A percentile compares a stretch with the other conserved stretches of the same genome.
phyloP scores from a whole-genome alignment of 2,113 vertebrate species.

The Corythornis vintsioides region DNA sequence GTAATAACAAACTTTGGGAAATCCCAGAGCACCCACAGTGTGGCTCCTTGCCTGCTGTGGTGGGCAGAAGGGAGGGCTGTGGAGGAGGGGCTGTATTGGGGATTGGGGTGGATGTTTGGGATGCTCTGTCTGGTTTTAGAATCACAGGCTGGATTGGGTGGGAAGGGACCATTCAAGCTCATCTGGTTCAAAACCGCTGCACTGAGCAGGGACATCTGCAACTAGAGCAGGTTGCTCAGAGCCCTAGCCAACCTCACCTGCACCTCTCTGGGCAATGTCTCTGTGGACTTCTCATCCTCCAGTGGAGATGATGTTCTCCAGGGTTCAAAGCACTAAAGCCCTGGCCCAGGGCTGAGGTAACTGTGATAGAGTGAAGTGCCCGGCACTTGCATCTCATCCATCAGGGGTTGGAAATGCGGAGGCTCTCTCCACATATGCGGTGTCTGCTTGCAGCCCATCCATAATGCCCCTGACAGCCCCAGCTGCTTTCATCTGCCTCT shows the following conservation, averaged over 20 bases:
- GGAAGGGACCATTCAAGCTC: too few relatives aligned
- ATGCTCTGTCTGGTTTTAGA: background rate
- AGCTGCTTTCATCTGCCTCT: background rate
- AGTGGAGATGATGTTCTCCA: accelerated
- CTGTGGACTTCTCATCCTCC: too few relatives aligned
- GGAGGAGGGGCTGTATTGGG: background rate
- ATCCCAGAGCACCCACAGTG: background rate
- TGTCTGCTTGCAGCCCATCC: background rate
- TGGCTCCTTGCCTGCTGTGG: accelerated
- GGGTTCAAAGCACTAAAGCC: background rate
- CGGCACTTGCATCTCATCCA: background rate
- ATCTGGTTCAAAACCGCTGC: background rate
- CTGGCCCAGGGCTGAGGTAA: background rate
- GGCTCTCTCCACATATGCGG: background rate
- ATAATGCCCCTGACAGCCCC: background rate
- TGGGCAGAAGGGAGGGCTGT: background rate
- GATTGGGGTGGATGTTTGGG: background rate
- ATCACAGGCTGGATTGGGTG: too few relatives aligned
- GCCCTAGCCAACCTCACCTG: background rate
- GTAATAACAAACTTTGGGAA: background rate
- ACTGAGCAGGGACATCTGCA: background rate
- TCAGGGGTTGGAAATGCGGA: background rate
- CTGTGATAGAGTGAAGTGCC: background rate
- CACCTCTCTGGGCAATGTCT: background rate
- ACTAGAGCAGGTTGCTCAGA: background rate